A percentile compares a stretch with the other conserved stretches of the same genome.
Conservation (phyloP, 2,113 vertebrate species). For the Lepus timidus region DNA sequence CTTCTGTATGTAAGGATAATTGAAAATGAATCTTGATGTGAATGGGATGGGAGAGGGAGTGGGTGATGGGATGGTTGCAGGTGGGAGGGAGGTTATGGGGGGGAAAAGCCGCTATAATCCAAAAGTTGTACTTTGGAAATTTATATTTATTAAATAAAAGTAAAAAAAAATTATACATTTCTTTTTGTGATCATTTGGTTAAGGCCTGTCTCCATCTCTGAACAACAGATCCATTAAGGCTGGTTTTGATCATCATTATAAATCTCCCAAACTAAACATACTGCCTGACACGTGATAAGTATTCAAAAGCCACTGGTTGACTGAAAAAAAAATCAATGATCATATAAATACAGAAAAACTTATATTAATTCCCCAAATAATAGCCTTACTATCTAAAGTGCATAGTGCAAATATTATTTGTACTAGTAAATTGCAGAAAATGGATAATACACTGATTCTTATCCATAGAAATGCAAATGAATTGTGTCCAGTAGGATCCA, state of each 20-base stretch:
- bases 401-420: not conserved
- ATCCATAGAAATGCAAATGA: slow-evolving; percentile 31
- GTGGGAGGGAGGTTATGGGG: too few species aligned
- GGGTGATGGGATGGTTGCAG: too few species aligned
- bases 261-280: not conserved
- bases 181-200: slow-evolving; percentile 45
- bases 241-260: slow-evolving; percentile 25
- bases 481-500: slow-evolving; percentile 28
- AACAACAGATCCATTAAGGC: not conserved
- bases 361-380: slow-evolving; percentile 55
- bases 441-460: slow-evolving; percentile 46
- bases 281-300: not conserved
- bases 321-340: not conserved
- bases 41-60: too few species aligned
- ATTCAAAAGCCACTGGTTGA: not conserved
- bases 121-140: too few species aligned
- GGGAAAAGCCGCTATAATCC: too few species aligned
- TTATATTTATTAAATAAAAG: too few species aligned
- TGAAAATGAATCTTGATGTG: too few species aligned
- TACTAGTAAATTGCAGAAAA: slow-evolving; percentile 33
- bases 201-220: not conserved
- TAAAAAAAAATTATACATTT: not conserved
- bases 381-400: slow-evolving; percentile 26
- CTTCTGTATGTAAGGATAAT: too few species aligned
- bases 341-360: slow-evolving; percentile 9